Conservation (phyloP, 2,113 vertebrate genomes). For the Nymphicus hollandicus region DNA sequence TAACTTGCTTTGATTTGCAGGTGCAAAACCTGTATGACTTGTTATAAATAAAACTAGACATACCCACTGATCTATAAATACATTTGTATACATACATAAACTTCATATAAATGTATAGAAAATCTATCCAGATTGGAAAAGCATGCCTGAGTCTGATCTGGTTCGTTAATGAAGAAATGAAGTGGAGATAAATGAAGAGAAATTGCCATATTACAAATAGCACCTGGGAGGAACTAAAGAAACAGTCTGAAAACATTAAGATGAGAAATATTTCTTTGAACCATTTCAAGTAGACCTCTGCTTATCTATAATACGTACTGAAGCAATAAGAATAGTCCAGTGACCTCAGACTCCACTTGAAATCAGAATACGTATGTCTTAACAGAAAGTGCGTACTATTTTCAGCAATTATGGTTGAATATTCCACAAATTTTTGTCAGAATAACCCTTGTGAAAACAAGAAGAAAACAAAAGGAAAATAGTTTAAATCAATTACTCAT, state of each 20-base stretch:
- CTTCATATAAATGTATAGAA: background rate
- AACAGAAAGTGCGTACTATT: background rate
- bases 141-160: background rate
- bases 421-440: background rate
- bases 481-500: background rate
- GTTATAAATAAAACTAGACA: background rate
- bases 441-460: background rate
- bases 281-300: background rate
- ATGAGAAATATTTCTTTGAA: background rate
- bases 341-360: background rate
- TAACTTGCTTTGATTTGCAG: background rate
- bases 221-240: background rate
- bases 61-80: background rate
- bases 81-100: background rate
- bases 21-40: background rate
- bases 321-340: background rate
- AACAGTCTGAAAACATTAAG: background rate
- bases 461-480: background rate
- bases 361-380: background rate
- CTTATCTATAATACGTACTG: background rate
- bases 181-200: background rate
- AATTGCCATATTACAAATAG: background rate
- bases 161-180: background rate
- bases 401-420: background rate
- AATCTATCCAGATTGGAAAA: background rate